Conservation (phyloP, 2,797 vertebrate species). For the Brotogeris chrysoptera region DNA sequence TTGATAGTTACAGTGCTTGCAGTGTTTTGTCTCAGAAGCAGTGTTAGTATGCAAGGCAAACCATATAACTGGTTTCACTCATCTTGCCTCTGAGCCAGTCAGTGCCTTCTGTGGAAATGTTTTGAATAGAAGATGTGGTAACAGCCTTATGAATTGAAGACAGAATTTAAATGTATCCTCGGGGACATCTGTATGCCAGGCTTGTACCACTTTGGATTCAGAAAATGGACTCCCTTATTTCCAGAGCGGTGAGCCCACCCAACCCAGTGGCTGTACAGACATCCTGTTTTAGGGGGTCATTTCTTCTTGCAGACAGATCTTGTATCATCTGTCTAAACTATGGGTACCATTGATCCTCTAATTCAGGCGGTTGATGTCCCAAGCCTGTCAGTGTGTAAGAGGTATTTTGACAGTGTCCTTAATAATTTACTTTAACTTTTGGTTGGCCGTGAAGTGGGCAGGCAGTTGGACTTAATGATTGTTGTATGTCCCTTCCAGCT, state of each 20-base stretch:
- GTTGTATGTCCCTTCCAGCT: not conserved
- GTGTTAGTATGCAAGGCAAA: not conserved
- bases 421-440: not conserved
- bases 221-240: not conserved
- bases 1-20: not conserved
- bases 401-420: not conserved
- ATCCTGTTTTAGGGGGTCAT: not conserved
- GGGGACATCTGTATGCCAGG: not conserved
- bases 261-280: not conserved
- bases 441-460: not conserved
- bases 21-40: not conserved
- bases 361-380: not conserved
- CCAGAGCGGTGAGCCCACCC: not conserved
- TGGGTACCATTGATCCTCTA: not conserved
- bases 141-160: not conserved
- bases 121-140: not conserved
- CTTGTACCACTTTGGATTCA: not conserved
- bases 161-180: not conserved
- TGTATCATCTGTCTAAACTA: not conserved
- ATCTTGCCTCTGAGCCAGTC: not conserved
- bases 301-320: not conserved
- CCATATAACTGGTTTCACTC: not conserved
- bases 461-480: not conserved
- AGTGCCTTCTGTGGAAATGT: not conserved
- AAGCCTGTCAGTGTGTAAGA: not conserved